These are phyloP conservation scores for Scaptomyza polygonia DNA, from an alignment of 2,888 invertebrate species.

Conservation along the genomic window DNA sequence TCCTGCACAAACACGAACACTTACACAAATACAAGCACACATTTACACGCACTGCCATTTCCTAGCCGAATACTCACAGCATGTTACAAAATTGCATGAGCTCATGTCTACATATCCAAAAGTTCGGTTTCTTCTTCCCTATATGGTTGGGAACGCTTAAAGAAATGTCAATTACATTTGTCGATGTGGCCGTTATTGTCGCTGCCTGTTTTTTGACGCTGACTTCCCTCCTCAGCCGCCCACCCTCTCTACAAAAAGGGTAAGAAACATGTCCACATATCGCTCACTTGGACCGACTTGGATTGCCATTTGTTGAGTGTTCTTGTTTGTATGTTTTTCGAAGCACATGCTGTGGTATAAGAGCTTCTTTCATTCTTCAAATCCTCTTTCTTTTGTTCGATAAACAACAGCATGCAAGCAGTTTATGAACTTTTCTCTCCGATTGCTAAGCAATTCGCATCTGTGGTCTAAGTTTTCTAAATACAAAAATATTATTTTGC, in stretches of 20 bases:
- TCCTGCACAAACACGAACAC: conserved; percentile 23
- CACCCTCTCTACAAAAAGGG: conserved; percentile 4
- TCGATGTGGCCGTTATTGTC: conserved; percentile 60
- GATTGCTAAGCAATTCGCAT: conserved; percentile 15
- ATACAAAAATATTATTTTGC: conserved; percentile 5
- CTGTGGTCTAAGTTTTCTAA: conserved; percentile 42
- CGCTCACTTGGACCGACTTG: conserved; percentile 9
- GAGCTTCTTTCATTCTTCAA: conserved; percentile 22
- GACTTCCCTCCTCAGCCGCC: conserved; percentile 13
- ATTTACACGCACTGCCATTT: conserved; percentile 12
- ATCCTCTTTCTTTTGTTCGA: conserved; percentile 30
- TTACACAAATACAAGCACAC: neutral
- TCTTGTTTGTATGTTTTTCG: conserved; percentile 22
- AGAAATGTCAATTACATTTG: conserved; percentile 79
- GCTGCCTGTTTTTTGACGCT: conserved; percentile 35
- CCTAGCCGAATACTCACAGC: conserved; percentile 41
- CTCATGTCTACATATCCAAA: conserved; percentile 35
- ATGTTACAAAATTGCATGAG: conserved; percentile 51
- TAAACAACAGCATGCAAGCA: conserved; percentile 40
- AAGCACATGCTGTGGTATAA: conserved; percentile 45
- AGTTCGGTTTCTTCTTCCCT: conserved; percentile 49
- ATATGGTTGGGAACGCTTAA: conserved; percentile 52
- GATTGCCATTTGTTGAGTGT: conserved; percentile 47
- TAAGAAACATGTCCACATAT: conserved; percentile 34
- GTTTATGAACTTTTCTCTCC: conserved; percentile 50